These are phyloP conservation scores for Whitmania pigra DNA, from an alignment of 1,140 invertebrate species.

Conservation along the genomic window DNA sequence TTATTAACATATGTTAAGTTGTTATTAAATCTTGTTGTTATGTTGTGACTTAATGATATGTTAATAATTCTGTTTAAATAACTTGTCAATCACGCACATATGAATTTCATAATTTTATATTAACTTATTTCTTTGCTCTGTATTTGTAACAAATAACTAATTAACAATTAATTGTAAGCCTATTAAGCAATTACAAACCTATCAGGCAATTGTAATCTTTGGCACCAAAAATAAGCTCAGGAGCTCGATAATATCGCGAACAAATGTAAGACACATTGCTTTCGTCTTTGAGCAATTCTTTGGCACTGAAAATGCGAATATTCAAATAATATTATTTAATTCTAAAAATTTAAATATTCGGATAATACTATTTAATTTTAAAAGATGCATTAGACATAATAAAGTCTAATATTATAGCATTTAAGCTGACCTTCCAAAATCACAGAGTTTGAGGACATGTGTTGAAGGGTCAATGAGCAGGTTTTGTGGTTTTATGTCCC, in stretches of 20 bases:
- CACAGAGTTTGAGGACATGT: conserved; percentile 62
- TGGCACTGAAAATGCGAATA: conserved; percentile 18
- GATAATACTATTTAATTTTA: background rate
- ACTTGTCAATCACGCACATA: no score
- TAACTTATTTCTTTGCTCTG: no score
- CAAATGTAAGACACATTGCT: conserved; percentile 26
- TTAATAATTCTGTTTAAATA: no score
- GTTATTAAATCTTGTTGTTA: background rate
- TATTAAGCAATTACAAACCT: no score
- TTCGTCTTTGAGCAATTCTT: conserved; percentile 22
- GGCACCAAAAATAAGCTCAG: conserved; percentile 26
- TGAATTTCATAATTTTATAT: no score
- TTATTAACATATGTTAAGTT: background rate
- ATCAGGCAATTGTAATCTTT: conserved; percentile 25
- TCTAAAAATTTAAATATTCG: no score
- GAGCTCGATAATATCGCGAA: conserved; percentile 26
- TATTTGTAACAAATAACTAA: no score
- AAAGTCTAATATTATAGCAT: conserved; percentile 19
- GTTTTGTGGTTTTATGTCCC: conserved; percentile 27
- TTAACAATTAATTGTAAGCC: no score
- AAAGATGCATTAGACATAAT: background rate
- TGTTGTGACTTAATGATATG: no score
- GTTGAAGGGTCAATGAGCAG: conserved; percentile 46
- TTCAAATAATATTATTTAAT: no score
- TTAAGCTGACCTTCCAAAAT: conserved; percentile 53